Percentiles rank a stretch among this genome's conserved stretches.
Conservation (phyloP, 1,140 invertebrate genomes). For the Macrostomum lignano region DNA sequence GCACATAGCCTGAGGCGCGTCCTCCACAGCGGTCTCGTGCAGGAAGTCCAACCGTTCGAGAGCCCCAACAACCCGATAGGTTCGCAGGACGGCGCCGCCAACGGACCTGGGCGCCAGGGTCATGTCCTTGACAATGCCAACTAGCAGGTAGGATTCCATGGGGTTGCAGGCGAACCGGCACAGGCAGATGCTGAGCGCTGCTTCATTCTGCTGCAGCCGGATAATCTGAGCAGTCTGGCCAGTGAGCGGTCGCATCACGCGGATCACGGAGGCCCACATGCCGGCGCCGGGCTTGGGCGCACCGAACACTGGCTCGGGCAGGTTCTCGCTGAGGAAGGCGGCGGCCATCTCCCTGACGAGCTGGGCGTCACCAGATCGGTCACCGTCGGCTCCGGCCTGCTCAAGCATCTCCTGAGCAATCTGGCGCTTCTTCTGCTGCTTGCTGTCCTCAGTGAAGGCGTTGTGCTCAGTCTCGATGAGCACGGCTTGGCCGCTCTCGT, state of each 20-base stretch:
- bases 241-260: conserved; percentile 59
- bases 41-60: conserved; percentile 55
- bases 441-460: conserved; percentile 83
- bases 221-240: conserved; percentile 50
- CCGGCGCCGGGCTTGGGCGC: conserved; percentile 76
- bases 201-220: conserved; percentile 74
- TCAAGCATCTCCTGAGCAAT: conserved; percentile 66
- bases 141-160: conserved; percentile 44
- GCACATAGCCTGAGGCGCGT: conserved; percentile 34
- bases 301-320: conserved; percentile 75
- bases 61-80: conserved; percentile 39
- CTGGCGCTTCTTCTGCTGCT: conserved; percentile 52
- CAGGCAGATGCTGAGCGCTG: conserved; percentile 48
- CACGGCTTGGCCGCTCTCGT: conserved; percentile 68
- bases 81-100: conserved; percentile 50
- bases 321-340: conserved; percentile 67
- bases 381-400: conserved; percentile 68
- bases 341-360: conserved; percentile 83
- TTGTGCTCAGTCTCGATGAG: conserved; percentile 86
- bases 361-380: conserved; percentile 42
- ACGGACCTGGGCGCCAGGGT: conserved; percentile 54
- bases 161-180: conserved; percentile 41
- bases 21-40: conserved; percentile 74
- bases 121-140: conserved; percentile 65
- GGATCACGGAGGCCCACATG: conserved; percentile 79